phyloP scores from a whole-genome alignment of 2,888 invertebrate genomes.

The Sarcophaga variegata region DNA sequence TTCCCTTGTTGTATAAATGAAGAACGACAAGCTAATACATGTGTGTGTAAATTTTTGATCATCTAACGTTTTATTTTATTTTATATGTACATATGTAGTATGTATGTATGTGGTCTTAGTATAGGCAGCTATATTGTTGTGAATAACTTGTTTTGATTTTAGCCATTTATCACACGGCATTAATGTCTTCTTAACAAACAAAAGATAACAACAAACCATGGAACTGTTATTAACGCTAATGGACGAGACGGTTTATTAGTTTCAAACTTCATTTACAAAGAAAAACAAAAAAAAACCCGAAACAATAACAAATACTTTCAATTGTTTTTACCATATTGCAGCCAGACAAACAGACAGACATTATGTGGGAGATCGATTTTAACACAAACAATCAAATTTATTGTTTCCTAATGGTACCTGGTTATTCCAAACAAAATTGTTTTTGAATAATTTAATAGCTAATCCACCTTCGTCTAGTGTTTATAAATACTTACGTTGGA shows the following conservation, averaged over 20 bases:
- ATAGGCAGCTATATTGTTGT: not conserved
- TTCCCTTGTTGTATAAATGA: not conserved
- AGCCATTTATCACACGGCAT: constrained; percentile 43
- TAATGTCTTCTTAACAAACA: constrained; percentile 40
- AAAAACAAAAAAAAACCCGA: not conserved
- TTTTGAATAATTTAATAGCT: too few relatives aligned
- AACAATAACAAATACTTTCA: not conserved
- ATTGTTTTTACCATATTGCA: not conserved
- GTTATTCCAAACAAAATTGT: not conserved
- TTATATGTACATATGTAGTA: not conserved
- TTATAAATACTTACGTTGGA: constrained; percentile 87
- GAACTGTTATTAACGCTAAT: constrained; percentile 28
- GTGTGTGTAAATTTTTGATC: constrained; percentile 56
- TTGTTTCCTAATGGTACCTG: not conserved
- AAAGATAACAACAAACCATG: constrained; percentile 18
- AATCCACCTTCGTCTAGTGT: too few relatives aligned
- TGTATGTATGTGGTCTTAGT: not conserved
- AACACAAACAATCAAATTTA: constrained; percentile 22
- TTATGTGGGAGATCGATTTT: constrained; percentile 24
- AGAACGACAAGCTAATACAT: constrained; percentile 21
- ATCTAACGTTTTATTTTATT: constrained; percentile 36
- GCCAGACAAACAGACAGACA: not conserved
- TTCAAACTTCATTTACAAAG: not conserved
- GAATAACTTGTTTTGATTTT: constrained; percentile 40
- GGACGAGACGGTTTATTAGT: constrained; percentile 20